Percentiles rank a stretch among this genome's conserved stretches.
These are phyloP conservation scores for Zele albiditarsus DNA, from an alignment of 2,888 invertebrate species.

Conservation along the genomic window DNA sequence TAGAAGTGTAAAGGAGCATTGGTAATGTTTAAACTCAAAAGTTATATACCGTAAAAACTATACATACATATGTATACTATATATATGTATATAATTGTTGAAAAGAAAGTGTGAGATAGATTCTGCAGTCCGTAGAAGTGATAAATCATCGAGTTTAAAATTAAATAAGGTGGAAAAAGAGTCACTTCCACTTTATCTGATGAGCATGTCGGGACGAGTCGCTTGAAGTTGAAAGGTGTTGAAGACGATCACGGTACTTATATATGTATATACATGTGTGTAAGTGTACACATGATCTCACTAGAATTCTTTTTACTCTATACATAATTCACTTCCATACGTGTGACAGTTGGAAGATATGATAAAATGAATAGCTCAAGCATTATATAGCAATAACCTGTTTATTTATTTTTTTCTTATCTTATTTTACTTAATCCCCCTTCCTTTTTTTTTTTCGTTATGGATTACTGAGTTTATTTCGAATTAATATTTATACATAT, in stretches of 20 bases:
- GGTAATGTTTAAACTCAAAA: not conserved
- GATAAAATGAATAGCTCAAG: not conserved
- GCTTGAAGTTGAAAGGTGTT: not conserved
- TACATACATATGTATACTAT: not conserved
- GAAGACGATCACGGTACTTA: not conserved
- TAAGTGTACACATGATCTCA: not conserved
- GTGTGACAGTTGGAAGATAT: not conserved
- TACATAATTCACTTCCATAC: not conserved
- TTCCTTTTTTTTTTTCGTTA: not conserved
- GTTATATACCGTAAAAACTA: not conserved
- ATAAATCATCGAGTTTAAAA: constrained; percentile 7
- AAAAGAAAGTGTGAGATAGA: not conserved
- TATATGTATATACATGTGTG: not conserved
- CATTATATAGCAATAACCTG: not conserved
- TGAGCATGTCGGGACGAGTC: not conserved
- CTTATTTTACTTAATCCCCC: not conserved
- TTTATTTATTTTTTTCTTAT: not conserved
- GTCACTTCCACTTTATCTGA: constrained; percentile 11
- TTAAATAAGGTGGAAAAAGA: constrained; percentile 11
- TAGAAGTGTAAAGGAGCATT: not conserved
- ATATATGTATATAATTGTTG: not conserved
- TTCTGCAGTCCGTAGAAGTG: not conserved
- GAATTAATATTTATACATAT: not conserved
- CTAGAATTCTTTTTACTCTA: not conserved
- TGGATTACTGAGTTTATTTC: not conserved